Evolutionary conservation across 1,140 invertebrate genomes (phyloP).

Genomic region (Anadara kagoshimensis): DNA sequence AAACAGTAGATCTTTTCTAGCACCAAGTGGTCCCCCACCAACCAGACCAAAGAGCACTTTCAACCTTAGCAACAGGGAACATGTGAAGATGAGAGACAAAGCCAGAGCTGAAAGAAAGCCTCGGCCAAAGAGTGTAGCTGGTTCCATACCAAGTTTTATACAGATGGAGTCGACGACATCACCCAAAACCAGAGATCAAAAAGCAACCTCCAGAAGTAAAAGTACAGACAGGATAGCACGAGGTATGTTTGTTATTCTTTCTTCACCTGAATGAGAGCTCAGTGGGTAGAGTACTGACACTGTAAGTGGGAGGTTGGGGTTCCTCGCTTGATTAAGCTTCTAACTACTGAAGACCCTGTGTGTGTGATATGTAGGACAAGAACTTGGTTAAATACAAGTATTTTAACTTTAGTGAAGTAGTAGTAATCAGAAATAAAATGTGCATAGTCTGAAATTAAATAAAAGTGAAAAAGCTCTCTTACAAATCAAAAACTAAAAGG

Average conservation of each 20-base stretch:
- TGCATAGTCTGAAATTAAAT: too few relatives aligned
- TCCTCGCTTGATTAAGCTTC: too few relatives aligned
- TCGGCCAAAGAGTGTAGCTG: conserved; percentile 64
- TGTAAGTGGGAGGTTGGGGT: too few relatives aligned
- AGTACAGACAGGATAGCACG: conserved; percentile 60
- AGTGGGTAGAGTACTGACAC: too few relatives aligned
- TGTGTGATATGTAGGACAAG: too few relatives aligned
- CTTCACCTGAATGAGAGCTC: too few relatives aligned
- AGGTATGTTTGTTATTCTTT: conserved; percentile 10
- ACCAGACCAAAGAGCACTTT: conserved; percentile 59
- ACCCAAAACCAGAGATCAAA: conserved; percentile 24
- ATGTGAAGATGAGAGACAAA: conserved; percentile 58
- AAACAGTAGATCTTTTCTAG: conserved; percentile 71
- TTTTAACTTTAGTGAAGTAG: too few relatives aligned
- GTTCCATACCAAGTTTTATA: conserved; percentile 65
- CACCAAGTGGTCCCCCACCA: conserved; percentile 49
- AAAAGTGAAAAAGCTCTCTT: too few relatives aligned
- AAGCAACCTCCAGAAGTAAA: conserved; percentile 56
- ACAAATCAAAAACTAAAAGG: too few relatives aligned
- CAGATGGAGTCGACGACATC: conserved; percentile 45
- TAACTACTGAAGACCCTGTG: too few relatives aligned
- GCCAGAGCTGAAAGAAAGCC: conserved; percentile 59
- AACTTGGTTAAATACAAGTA: too few relatives aligned
- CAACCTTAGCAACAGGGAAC: conserved; percentile 44
- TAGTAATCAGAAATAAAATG: too few relatives aligned